These are phyloP conservation scores for Strix occidentalis DNA, from an alignment of 2,797 vertebrate genomes.

Conservation along the genomic window DNA sequence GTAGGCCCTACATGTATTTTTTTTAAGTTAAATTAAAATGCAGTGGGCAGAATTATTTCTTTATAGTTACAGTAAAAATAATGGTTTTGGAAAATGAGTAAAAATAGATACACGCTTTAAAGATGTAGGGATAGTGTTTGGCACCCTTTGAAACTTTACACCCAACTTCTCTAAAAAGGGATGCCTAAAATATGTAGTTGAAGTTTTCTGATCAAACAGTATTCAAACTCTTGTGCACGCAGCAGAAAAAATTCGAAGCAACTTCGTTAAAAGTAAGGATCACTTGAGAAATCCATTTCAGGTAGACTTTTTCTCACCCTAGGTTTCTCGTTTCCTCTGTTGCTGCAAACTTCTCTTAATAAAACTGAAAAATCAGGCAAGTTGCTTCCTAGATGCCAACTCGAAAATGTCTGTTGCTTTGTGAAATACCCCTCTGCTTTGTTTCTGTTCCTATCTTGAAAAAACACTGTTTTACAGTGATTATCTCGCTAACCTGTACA, in stretches of 20 bases:
- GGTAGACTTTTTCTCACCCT: neutral
- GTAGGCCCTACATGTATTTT: neutral
- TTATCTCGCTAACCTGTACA: rapidly evolving
- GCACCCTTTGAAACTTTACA: neutral
- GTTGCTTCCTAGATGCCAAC: neutral
- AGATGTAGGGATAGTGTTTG: neutral
- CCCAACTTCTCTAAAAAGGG: neutral
- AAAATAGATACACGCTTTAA: neutral
- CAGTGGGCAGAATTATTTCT: neutral
- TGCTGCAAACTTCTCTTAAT: neutral
- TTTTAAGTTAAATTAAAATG: neutral
- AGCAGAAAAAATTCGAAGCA: neutral
- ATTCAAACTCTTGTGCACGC: neutral
- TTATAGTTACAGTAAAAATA: neutral
- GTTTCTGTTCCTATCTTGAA: neutral
- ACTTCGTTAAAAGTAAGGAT: neutral
- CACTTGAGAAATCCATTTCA: neutral
- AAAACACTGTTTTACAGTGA: rapidly evolving
- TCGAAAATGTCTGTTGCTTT: neutral
- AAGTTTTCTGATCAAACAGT: neutral
- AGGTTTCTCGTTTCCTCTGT: neutral
- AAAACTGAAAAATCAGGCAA: neutral
- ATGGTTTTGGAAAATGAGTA: neutral
- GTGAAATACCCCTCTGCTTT: neutral
- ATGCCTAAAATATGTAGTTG: neutral